phyloP scores from a whole-genome alignment of 1,140 invertebrate species.

The Anthonomus grandis region DNA sequence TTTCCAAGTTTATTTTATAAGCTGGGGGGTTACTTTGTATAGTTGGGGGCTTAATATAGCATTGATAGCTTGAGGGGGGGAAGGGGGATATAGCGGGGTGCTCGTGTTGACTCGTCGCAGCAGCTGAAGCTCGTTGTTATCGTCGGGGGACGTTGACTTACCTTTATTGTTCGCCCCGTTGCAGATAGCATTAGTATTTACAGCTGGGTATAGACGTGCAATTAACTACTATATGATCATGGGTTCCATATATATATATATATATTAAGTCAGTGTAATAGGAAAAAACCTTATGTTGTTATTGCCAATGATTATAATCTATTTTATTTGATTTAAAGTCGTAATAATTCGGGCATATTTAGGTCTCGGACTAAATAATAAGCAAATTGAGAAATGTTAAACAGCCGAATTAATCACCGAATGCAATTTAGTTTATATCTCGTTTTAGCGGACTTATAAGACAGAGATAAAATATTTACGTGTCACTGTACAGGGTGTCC shows the following conservation, averaged over 20 bases:
- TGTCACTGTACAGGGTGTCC: too few relatives aligned
- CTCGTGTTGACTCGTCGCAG: conserved; percentile 37
- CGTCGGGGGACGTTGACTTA: conserved; percentile 45
- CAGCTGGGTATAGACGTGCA: conserved; percentile 35
- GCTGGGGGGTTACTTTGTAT: conserved; percentile 19
- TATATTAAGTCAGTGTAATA: neutral
- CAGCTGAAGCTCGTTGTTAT: conserved; percentile 49
- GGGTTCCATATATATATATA: neutral
- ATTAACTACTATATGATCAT: neutral
- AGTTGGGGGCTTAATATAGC: conserved; percentile 1
- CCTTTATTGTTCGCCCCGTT: conserved; percentile 45
- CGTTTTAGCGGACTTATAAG: too few relatives aligned
- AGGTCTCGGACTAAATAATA: neutral
- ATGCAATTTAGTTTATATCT: too few relatives aligned
- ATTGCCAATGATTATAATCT: neutral
- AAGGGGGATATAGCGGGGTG: conserved; percentile 21
- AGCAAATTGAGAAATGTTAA: neutral
- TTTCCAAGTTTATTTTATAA: conserved; percentile 14
- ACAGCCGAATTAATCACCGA: too few relatives aligned
- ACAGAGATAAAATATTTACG: too few relatives aligned
- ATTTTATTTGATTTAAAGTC: neutral
- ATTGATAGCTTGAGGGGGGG: conserved; percentile 15
- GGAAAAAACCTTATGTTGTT: neutral
- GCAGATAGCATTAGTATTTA: conserved; percentile 70
- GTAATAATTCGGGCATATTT: neutral